These are phyloP conservation scores for Rapana venosa DNA, from an alignment of 2,888 invertebrate species.

Conservation along the genomic window DNA sequence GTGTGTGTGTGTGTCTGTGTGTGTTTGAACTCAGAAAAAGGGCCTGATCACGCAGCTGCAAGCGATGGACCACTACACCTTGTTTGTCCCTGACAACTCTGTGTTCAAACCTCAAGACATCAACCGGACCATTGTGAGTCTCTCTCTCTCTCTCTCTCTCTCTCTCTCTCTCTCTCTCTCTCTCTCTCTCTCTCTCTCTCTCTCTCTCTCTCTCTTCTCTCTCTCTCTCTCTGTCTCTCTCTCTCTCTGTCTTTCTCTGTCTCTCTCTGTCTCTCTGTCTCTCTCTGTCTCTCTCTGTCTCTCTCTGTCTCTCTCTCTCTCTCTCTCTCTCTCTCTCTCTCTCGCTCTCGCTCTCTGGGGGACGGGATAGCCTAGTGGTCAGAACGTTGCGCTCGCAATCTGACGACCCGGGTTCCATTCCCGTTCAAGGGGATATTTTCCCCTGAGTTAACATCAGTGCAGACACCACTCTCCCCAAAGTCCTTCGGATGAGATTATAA, in stretches of 20 bases:
- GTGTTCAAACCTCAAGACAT: conserved; percentile 43
- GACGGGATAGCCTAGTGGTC: too few relatives aligned
- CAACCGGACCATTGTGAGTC: conserved; percentile 34
- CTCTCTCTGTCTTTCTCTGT: background rate
- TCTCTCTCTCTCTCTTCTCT: background rate
- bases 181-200: background rate
- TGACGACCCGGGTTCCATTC: too few relatives aligned
- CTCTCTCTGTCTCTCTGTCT: too few relatives aligned
- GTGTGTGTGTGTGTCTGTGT: background rate
- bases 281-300: too few relatives aligned
- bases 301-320: too few relatives aligned
- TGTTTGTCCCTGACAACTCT: conserved; percentile 64
- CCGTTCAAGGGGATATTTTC: too few relatives aligned
- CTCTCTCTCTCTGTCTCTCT: background rate
- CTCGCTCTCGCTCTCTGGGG: too few relatives aligned
- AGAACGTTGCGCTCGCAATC: too few relatives aligned
- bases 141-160: background rate
- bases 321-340: too few relatives aligned
- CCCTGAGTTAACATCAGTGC: too few relatives aligned
- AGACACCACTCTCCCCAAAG: too few relatives aligned
- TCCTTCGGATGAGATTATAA: too few relatives aligned
- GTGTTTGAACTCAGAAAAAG: conserved; percentile 54
- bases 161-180: background rate
- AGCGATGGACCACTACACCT: conserved; percentile 61
- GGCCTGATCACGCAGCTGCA: conserved; percentile 59